These are phyloP conservation scores for Hemibagrus wyckioides DNA, from an alignment of 2,113 vertebrate genomes.

Conservation along the genomic window DNA sequence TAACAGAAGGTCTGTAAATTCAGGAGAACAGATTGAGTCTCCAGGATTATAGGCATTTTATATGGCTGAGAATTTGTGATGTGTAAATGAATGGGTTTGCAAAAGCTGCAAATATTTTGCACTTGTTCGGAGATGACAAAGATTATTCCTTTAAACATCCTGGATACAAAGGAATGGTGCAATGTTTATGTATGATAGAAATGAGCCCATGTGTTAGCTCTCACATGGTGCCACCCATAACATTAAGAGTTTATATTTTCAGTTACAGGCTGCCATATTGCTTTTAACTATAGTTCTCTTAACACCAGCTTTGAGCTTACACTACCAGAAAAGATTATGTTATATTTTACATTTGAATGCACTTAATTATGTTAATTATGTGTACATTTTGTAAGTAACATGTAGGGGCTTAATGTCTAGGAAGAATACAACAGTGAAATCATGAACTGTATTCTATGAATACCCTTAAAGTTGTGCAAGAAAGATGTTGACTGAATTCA, in stretches of 20 bases:
- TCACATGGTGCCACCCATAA: not conserved
- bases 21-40: slow-evolving; percentile 51
- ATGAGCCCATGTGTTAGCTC: slow-evolving; percentile 14
- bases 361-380: slow-evolving; percentile 37
- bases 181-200: slow-evolving; percentile 69
- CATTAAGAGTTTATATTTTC: not conserved
- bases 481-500: slow-evolving; percentile 65
- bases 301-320: slow-evolving; percentile 31
- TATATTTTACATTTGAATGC: slow-evolving; percentile 27
- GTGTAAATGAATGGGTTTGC: slow-evolving; percentile 33
- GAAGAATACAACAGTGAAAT: slow-evolving; percentile 59
- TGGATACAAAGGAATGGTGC: slow-evolving; percentile 65
- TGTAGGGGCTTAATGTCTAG: slow-evolving; percentile 48
- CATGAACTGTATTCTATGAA: slow-evolving; percentile 79
- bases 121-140: slow-evolving; percentile 67
- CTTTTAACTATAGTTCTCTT: slow-evolving; percentile 17
- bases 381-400: slow-evolving; percentile 44
- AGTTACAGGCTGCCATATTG: slow-evolving; percentile 18
- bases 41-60: slow-evolving; percentile 55
- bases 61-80: slow-evolving; percentile 58
- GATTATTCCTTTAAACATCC: slow-evolving; percentile 66
- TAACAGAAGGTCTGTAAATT: slow-evolving; percentile 62
- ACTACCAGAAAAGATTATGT: not conserved
- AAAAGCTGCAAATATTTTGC: slow-evolving; percentile 67
- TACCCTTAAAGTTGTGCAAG: slow-evolving; percentile 72